Conservation (phyloP, 2,113 vertebrate genomes). For the Psilopogon haemacephalus region DNA sequence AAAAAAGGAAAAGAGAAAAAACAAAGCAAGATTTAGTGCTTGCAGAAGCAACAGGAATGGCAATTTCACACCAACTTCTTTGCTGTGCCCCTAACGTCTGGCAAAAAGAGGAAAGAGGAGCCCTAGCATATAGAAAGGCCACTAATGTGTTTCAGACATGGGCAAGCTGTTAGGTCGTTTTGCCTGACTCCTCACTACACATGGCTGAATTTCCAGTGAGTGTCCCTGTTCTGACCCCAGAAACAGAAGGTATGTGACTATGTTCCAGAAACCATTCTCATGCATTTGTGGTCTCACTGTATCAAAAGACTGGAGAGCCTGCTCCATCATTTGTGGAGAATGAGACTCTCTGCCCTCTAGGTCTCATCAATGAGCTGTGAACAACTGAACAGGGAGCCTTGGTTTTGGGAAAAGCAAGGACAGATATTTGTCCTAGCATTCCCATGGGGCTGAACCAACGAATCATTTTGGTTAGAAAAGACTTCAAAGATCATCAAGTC, state of each 20-base stretch:
- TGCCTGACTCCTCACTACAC: not conserved
- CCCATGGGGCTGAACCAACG: not conserved
- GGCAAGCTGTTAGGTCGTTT: not conserved
- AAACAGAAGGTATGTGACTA: not conserved
- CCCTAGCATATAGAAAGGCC: not conserved
- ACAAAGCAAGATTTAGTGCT: conserved; percentile 51
- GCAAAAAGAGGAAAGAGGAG: not conserved
- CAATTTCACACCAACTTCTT: conserved; percentile 16
- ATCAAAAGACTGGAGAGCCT: not conserved
- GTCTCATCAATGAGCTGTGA: not conserved
- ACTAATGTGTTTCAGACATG: not conserved
- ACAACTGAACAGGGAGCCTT: not conserved
- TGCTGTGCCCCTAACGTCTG: not conserved
- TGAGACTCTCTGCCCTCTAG: not conserved
- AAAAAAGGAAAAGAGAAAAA: conserved; percentile 8
- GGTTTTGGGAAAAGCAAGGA: not conserved
- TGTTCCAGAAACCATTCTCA: not conserved
- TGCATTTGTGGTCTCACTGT: not conserved
- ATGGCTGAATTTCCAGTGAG: not conserved
- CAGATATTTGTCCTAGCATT: not conserved
- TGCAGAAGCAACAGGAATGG: not conserved
- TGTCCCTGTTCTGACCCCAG: not conserved
- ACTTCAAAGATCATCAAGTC: too few relatives aligned
- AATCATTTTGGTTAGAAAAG: too few relatives aligned
- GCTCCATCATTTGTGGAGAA: not conserved